phyloP scores from a whole-genome alignment of 2,113 vertebrate genomes.

The Conger conger region DNA sequence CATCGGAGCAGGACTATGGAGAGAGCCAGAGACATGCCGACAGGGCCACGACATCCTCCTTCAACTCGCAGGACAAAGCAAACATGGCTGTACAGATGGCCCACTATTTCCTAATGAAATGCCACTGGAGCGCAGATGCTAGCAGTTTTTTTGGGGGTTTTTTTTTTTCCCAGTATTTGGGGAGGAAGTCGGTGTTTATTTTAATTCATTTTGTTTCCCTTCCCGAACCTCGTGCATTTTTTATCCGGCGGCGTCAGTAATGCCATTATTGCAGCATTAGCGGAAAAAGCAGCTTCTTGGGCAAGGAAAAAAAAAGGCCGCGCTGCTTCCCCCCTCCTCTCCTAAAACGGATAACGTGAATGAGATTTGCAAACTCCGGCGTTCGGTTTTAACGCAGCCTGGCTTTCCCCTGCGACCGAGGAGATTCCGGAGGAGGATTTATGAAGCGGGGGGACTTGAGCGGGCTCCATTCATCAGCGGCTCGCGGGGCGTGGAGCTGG shows the following conservation, averaged over 20 bases:
- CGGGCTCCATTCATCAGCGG: slow-evolving; percentile 18
- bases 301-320: background rate
- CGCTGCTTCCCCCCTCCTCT: background rate
- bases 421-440: slow-evolving; percentile 17
- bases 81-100: background rate
- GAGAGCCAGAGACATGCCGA: background rate
- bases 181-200: slow-evolving; percentile 30
- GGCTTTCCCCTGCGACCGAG: slow-evolving; percentile 18
- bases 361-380: slow-evolving; percentile 25
- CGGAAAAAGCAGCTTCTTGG: slow-evolving; percentile 15
- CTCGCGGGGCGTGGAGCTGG: background rate
- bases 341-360: slow-evolving; percentile 22
- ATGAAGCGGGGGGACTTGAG: slow-evolving; percentile 19
- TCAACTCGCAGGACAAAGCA: background rate
- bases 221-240: slow-evolving; percentile 30
- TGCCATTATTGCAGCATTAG: slow-evolving; percentile 36
- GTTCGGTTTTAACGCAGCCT: slow-evolving; percentile 3
- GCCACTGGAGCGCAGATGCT: slow-evolving; percentile 30
- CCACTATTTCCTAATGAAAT: slow-evolving; percentile 30
- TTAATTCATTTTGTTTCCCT: slow-evolving; percentile 37
- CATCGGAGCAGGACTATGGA: background rate
- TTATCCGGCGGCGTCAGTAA: slow-evolving; percentile 40
- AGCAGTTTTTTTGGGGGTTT: slow-evolving; percentile 35
- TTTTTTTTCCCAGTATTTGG: background rate
- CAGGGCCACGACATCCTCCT: background rate